A percentile compares a stretch with the other conserved stretches of the same genome.
Evolutionary conservation across 2,888 invertebrate genomes (phyloP).

Genomic region (Allophyes oxyacanthae): DNA sequence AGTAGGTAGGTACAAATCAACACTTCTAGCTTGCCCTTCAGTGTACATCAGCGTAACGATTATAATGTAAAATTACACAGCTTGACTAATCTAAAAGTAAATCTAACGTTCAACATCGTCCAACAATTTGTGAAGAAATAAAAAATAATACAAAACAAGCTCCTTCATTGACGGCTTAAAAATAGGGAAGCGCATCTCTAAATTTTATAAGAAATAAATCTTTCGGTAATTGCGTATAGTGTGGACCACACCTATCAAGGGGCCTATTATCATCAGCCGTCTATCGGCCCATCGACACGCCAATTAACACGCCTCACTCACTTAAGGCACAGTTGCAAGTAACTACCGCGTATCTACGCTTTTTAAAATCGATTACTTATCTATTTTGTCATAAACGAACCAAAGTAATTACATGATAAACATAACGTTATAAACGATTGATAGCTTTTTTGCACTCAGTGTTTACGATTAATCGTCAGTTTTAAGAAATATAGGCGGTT

Average conservation of each 20-base stretch:
- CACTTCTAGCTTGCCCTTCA: slow-evolving; percentile 22
- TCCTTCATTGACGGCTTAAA: slow-evolving; percentile 51
- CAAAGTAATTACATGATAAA: slow-evolving; percentile 33
- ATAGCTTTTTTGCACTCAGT: slow-evolving; percentile 48
- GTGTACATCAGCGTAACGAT: slow-evolving; percentile 22
- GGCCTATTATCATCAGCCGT: slow-evolving; percentile 62
- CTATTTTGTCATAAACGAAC: slow-evolving; percentile 42
- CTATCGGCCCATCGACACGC: slow-evolving; percentile 66
- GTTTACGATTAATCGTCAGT: slow-evolving; percentile 26
- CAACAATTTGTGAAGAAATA: slow-evolving; percentile 47
- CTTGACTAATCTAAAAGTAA: slow-evolving; percentile 45
- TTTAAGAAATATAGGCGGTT: slow-evolving; percentile 27
- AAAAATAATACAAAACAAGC: slow-evolving; percentile 47
- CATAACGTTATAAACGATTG: slow-evolving; percentile 37
- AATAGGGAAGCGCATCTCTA: slow-evolving; percentile 51
- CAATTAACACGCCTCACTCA: slow-evolving; percentile 67
- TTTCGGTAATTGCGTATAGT: slow-evolving; percentile 59
- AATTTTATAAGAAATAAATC: slow-evolving; percentile 64
- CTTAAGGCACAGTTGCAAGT: slow-evolving; percentile 52
- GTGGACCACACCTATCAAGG: slow-evolving; percentile 70
- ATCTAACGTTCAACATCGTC: slow-evolving; percentile 46
- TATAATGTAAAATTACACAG: slow-evolving; percentile 42
- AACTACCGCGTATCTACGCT: slow-evolving; percentile 36
- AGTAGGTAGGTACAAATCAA: too few species aligned
- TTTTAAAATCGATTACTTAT: slow-evolving; percentile 31